These are phyloP conservation scores for Odocoileus virginianus DNA, from an alignment of 2,113 vertebrate species.

Conservation along the genomic window DNA sequence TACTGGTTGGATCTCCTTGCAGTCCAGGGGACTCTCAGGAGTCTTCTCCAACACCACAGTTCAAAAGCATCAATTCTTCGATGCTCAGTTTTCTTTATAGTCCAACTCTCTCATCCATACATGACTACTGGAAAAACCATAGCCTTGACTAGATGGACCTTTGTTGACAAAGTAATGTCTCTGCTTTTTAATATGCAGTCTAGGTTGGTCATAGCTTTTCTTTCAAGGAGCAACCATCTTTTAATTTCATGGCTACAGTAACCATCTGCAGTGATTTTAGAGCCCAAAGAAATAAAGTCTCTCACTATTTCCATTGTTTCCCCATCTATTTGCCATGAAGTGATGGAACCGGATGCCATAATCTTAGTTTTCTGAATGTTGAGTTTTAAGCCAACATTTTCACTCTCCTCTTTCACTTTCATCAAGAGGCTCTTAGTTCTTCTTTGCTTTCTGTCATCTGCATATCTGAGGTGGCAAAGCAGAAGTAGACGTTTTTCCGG, in stretches of 20 bases:
- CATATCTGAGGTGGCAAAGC: neutral
- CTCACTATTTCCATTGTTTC: neutral
- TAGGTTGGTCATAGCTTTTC: neutral
- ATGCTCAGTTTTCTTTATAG: neutral
- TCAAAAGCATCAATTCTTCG: neutral
- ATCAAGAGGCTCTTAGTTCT: neutral
- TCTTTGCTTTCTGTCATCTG: neutral
- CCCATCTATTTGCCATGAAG: neutral
- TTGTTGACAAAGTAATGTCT: neutral
- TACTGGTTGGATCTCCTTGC: neutral
- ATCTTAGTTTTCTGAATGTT: neutral
- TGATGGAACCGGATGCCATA: neutral
- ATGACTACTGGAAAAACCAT: neutral
- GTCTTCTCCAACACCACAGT: neutral
- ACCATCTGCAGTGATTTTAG: neutral
- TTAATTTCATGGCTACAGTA: neutral
- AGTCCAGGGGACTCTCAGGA: neutral
- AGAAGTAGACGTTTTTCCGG: neutral
- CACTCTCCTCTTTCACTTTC: neutral
- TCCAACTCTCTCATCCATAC: neutral
- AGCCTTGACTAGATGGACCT: neutral
- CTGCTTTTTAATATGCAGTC: neutral
- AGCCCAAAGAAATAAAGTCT: neutral
- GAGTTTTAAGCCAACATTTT: neutral
- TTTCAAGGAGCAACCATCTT: neutral